Evolutionary conservation across 2,888 invertebrate genomes (phyloP).

Genomic region (Eupithecia subfuscata): DNA sequence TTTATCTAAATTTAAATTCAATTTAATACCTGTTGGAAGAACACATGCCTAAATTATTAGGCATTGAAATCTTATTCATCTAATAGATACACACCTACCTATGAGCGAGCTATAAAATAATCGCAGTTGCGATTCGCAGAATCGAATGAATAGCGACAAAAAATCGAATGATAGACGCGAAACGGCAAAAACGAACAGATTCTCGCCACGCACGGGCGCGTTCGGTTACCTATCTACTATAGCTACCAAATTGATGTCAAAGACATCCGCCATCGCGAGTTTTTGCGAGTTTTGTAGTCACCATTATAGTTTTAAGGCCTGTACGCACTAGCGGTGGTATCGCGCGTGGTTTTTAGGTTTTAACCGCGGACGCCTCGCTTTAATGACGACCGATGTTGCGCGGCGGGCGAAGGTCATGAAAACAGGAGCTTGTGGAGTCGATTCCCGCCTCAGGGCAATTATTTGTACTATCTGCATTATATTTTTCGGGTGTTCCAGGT

Average conservation of each 20-base stretch:
- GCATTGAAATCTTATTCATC: no score
- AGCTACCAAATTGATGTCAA: conserved; percentile 55
- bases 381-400: no score
- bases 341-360: not conserved
- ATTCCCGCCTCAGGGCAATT: no score
- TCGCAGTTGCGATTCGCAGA: conserved; percentile 45
- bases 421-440: not conserved
- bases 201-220: conserved; percentile 58
- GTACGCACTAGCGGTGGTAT: not conserved
- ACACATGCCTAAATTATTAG: no score
- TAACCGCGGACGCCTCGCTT: not conserved
- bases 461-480: not conserved
- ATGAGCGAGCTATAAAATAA: not conserved
- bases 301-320: not conserved
- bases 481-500: not conserved
- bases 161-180: conserved; percentile 34
- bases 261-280: conserved; percentile 49
- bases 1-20: no score
- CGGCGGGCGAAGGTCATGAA: no score
- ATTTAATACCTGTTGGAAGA: no score
- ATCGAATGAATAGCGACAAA: conserved; percentile 42
- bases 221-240: conserved; percentile 15
- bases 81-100: not conserved
- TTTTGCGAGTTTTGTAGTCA: conserved; percentile 24
- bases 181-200: conserved; percentile 51